Evolutionary conservation across 1,140 invertebrate species (phyloP).

Genomic region (Drosophila pachea): DNA sequence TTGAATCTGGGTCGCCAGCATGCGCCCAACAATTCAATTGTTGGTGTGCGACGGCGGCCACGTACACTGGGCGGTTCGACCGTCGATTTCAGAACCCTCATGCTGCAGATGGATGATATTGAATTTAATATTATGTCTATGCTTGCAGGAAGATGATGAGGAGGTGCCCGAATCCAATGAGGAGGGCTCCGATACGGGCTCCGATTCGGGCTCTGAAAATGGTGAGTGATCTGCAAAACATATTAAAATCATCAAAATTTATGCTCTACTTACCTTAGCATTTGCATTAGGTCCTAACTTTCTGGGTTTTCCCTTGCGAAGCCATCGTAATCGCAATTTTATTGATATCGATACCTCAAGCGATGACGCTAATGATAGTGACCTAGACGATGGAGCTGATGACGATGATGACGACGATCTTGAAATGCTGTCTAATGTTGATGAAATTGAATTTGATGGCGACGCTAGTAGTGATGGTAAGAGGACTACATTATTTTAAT

Average conservation of each 20-base stretch:
- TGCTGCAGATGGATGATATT: slow-evolving; percentile 72
- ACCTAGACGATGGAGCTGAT: slow-evolving; percentile 49
- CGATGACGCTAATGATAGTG: slow-evolving; percentile 49
- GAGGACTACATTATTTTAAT: slow-evolving; percentile 6
- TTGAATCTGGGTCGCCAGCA: slow-evolving; percentile 64
- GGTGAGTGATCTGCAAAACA: slow-evolving; percentile 29
- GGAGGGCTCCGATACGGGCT: slow-evolving; percentile 72
- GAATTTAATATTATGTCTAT: slow-evolving; percentile 76
- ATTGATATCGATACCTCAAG: slow-evolving; percentile 42
- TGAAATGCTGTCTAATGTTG: slow-evolving; percentile 37
- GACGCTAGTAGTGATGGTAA: slow-evolving; percentile 53
- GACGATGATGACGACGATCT: slow-evolving; percentile 59
- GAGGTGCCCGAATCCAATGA: slow-evolving; percentile 77
- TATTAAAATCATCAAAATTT: background rate
- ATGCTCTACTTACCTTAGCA: slow-evolving; percentile 27
- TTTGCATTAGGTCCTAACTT: slow-evolving; percentile 64
- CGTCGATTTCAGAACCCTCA: slow-evolving; percentile 60
- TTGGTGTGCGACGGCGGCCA: slow-evolving; percentile 71
- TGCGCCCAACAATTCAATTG: slow-evolving; percentile 72
- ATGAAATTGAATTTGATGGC: slow-evolving; percentile 43
- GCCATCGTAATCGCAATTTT: slow-evolving; percentile 49
- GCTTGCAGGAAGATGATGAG: slow-evolving; percentile 79
- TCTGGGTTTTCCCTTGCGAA: slow-evolving; percentile 56
- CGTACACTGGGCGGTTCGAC: slow-evolving; percentile 63
- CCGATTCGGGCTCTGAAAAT: slow-evolving; percentile 67